Base-by-base conservation (phyloP, 2,797 vertebrate genomes). In the Carcharodon carcharias region DNA sequence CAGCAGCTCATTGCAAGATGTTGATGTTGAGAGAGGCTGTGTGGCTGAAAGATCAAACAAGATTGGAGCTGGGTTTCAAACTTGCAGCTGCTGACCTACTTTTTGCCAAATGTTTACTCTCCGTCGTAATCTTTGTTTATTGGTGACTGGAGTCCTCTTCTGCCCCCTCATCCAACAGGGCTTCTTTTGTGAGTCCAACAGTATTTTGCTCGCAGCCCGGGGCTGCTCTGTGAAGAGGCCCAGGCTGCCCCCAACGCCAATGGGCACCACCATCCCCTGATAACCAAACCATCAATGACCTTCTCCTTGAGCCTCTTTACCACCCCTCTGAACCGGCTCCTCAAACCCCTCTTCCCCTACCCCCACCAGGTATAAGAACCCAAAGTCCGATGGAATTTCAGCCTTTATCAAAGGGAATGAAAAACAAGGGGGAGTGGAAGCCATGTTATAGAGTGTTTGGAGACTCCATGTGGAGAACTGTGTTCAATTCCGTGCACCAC, bases 1-100 rank as follows among this genome's bases (percentile, higher is more conserved):
- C 69, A 95, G 50, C 50, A 8, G 6, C 45, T 77, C 69, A 4
- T 28, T 56, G 50, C 67, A 63, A 58, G 94, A 16, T 50, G 8
- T 71, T 21, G 50, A 54, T 0, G 69, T 95, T 54, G 28, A 54
- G 14, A 73, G 31, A 77, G 28, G 50, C 26, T 0, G 4, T 31
- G 45, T 11, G 94, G 16, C 58, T 56, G 26, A 58, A 95, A n/a
- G 71, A 71, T 56, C 67, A 77, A 95, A 73, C 94, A 56, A 71
- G 94, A 71, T 77, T 73, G 56, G 67, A 21, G 23, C 67, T 35
- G 94, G 94, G 50, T 95, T 95, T 95, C 67, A 95, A 95, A 73
- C 67, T 8, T 56, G 31, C 94, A 95, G 69, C 94, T 95, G 67
- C 45, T 95, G 94, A 35, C 54, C 94, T 95, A 77, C 31, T 77